Evolutionary conservation across 2,797 vertebrate species (phyloP).

Genomic region (Remorina albescens): DNA sequence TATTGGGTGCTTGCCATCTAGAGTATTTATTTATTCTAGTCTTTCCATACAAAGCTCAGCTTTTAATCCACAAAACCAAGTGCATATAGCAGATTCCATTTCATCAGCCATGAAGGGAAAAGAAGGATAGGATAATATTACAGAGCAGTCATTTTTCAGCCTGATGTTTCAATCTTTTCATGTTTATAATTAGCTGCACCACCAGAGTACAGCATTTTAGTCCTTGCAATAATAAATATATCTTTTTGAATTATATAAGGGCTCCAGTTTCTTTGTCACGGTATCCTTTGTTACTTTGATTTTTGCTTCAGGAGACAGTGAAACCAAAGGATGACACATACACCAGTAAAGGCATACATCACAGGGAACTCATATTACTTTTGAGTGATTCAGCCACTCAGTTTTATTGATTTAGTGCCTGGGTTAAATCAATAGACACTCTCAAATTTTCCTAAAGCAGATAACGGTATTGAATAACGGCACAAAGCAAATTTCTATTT

Average conservation of each 20-base stretch:
- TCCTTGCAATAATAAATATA: constrained; percentile 16
- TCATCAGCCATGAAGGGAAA: constrained; percentile 17
- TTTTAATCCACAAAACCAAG: constrained; percentile 55
- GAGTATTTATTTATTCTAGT: constrained; percentile 58
- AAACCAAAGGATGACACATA: constrained; percentile 50
- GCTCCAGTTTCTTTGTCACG: constrained; percentile 24
- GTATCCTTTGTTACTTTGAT: constrained; percentile 20
- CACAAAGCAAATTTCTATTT: constrained; percentile 20
- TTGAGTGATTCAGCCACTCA: constrained; percentile 54
- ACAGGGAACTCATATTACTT: constrained; percentile 62
- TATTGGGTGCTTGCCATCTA: constrained; percentile 31
- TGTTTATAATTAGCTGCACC: constrained; percentile 32
- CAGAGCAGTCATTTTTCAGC: constrained; percentile 31
- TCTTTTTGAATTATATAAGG: constrained; percentile 11
- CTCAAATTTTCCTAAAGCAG: constrained; percentile 56
- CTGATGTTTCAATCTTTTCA: constrained; percentile 24
- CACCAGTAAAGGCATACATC: constrained; percentile 29
- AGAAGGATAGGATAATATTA: constrained; percentile 23
- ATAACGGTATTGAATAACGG: constrained; percentile 46
- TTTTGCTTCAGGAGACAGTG: constrained; percentile 19
- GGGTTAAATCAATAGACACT: constrained; percentile 62
- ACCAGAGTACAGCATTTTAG: constrained; percentile 7
- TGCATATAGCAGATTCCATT: constrained; percentile 37
- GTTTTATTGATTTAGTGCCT: constrained; percentile 61
- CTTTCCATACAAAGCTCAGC: constrained; percentile 28